Percentiles rank a stretch among this genome's conserved stretches.
These are phyloP conservation scores for Cyclopterus lumpus DNA, from an alignment of 2,797 vertebrate species.

Conservation along the genomic window DNA sequence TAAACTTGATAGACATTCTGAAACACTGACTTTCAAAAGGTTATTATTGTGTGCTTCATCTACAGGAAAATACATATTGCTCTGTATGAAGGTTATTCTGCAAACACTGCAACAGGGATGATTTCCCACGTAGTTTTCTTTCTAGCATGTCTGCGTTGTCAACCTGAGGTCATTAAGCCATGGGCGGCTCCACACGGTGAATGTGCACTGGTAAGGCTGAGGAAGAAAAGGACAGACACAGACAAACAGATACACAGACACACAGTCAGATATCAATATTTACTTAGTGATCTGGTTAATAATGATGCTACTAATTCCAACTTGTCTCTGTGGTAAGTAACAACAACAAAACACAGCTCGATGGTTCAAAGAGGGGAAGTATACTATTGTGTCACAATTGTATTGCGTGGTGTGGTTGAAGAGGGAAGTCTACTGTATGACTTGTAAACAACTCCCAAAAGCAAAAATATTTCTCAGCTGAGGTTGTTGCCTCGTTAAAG, in stretches of 20 bases:
- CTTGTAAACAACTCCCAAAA: neutral
- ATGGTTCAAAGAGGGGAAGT: neutral
- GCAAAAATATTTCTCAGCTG: neutral
- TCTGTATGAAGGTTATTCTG: constrained; percentile 3
- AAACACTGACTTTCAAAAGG: neutral
- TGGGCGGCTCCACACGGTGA: constrained; percentile 69
- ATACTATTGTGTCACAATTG: neutral
- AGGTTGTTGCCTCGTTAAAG: neutral
- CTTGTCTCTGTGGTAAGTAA: neutral
- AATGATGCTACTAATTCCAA: neutral
- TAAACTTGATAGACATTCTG: neutral
- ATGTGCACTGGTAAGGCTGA: constrained; percentile 66
- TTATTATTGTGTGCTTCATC: constrained; percentile 1
- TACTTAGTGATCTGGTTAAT: neutral
- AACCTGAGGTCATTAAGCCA: constrained; percentile 29
- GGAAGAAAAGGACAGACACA: neutral
- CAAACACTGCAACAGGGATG: neutral
- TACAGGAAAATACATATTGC: neutral
- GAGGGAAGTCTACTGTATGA: neutral
- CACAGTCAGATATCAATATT: no score
- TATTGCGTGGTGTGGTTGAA: neutral
- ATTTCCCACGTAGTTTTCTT: neutral
- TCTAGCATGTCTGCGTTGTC: neutral
- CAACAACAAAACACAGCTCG: neutral
- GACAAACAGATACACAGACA: no score